phyloP scores from a whole-genome alignment of 2,113 vertebrate genomes.

The Planiliza haematocheilus region DNA sequence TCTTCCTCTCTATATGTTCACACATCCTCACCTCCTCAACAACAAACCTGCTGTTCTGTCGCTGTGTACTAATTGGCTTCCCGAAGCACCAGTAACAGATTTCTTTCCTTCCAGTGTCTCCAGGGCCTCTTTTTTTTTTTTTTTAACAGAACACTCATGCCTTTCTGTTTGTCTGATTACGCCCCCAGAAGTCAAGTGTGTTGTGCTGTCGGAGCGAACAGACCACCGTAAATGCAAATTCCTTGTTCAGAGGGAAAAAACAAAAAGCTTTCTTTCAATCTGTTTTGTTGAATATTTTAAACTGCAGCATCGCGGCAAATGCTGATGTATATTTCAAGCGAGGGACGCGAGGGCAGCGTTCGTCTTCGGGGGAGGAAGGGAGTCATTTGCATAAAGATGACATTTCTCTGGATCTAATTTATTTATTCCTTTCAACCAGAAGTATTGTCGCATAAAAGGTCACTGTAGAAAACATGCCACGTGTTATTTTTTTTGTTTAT shows the following conservation, averaged over 20 bases:
- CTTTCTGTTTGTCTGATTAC: conserved; percentile 41
- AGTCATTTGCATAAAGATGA: conserved; percentile 49
- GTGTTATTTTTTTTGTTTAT: conserved; percentile 4
- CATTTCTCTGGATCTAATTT: conserved; percentile 39
- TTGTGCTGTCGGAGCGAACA: conserved; percentile 49
- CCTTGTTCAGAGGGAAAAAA: conserved; percentile 26
- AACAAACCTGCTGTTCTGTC: conserved; percentile 22
- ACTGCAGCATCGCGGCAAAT: conserved; percentile 2
- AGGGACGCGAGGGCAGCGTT: conserved; percentile 9
- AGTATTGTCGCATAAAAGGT: conserved; percentile 28
- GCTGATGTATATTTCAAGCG: conserved; percentile 40
- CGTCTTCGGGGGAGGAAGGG: conserved; percentile 7
- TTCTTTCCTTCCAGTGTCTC: conserved; percentile 27
- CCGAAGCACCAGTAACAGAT: conserved; percentile 22
- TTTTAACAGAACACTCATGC: conserved; percentile 25
- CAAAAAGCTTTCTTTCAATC: conserved; percentile 23
- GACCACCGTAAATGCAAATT: conserved; percentile 58
- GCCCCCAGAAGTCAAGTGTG: conserved; percentile 35
- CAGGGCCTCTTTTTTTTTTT: conserved; percentile 19
- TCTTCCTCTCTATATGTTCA: background rate
- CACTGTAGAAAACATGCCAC: conserved; percentile 5
- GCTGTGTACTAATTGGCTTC: conserved; percentile 62
- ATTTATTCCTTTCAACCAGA: conserved; percentile 32
- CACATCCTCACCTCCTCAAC: conserved; percentile 1
- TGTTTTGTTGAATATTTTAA: conserved; percentile 61